Evolutionary conservation across 1,140 invertebrate genomes (phyloP), one percentile per base, ranked within the genome.

Genomic region (Batillaria attramentaria): DNA sequence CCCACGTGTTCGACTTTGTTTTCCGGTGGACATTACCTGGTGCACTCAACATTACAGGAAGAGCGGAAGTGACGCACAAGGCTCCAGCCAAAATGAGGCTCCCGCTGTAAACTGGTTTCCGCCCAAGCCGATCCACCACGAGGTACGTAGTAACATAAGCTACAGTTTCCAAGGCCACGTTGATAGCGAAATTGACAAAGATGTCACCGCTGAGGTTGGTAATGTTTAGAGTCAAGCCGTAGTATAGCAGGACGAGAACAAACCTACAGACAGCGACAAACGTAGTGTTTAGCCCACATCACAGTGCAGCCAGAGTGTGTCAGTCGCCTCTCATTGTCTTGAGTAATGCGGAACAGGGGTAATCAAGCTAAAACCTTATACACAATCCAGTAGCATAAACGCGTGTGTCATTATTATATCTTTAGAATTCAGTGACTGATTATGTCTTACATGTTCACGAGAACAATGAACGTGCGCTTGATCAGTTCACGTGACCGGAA

Each of bases 121-220:
- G 43, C 2, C 84, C 84, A 33, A 81, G 43, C n/a, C 82, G 77
- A 75, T 85, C 79, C 28, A 85, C 31, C 66, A 83, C 60, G 10
- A 80, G 42, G 41, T 82, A 77, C 20, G 46, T 35, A 0, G 70
- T 5, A 18, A 82, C 42, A 65, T 81, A 81, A 24, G 93, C 94
- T 0, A 95, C 95, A 79, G 95, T 92, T 91, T 96, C 95, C 0
- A 96, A 95, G 3, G 93, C 89, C 0, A 94, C 95, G 31, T 79
- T 60, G 16, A 88, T 74, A 18, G 80, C 46, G 68, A 83, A 84
- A 79, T 87, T 88, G 13, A 83, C 39, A 79, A 91, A 91, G 78
- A 88, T 62, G 80, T 81, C 77, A 18, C 87, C 80, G 31, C 79
- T 81, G 10, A 88, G 73, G 54, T 83, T 82, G 31, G 82, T 84